Evolutionary conservation across 2,797 vertebrate species (phyloP), one percentile per base, ranked within the genome.

Genomic region (Sorex maritimensis): DNA sequence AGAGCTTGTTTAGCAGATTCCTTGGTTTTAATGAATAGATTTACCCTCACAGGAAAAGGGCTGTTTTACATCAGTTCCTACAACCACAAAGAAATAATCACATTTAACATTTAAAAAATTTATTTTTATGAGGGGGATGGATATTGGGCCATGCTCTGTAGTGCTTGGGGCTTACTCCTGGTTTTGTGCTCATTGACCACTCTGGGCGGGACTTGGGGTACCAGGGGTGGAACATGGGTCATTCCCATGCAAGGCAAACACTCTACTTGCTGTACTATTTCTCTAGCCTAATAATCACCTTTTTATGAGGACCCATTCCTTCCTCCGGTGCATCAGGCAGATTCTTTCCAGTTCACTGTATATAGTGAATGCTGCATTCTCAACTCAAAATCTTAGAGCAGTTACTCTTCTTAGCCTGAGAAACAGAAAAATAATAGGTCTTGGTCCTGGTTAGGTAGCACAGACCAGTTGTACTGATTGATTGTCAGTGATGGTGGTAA

Each of bases 41-140:
- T 91, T 83, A 67, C 24, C 55, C 77, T 67, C 0, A 86, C 86
- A 96, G 58, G 52, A 79, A 90, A 90, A 72, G 30, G 44, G 34
- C 68, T 74, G 44, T 92, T 95, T 96, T 87, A 14, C 71, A 61
- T 88, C 85, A 78, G 28, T 74, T 61, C 83, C 68, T 78, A 30
- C 89, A 87, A 74, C 41, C 87, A 68, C 78, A 72, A 55, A 90
- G 79, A 94, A 92, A 84, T 78, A 3, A 65, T 65, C 21, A 55
- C 21, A 26, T 65, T 65, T 21, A 65, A 65, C 13, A 14, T 55
- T 55, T 15, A 14, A 26, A 65, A 65, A 23, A 65, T 65, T 65
- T 65, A 23, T 26, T 26, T 65, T 23, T 7, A 23, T 44, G 41
- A 7, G 41, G 7, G 5, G 41, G 41, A 44, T 5, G 41, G 24